Base-by-base conservation (phyloP, 1,140 invertebrate species). In the Lepidurus couesii region DNA sequence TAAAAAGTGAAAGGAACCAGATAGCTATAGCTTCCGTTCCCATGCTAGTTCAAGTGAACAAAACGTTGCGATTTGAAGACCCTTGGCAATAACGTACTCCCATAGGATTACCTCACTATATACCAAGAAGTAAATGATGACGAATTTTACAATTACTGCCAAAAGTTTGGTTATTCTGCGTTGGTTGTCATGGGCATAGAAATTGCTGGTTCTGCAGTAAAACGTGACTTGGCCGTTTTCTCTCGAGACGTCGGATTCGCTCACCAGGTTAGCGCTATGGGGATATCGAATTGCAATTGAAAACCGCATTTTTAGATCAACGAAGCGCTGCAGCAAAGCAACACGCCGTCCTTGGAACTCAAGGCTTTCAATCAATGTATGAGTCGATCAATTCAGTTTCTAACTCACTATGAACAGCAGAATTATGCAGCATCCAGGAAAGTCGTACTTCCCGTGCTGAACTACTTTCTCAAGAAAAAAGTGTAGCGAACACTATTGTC, bases 391-490 rank as follows among this genome's bases (percentile, higher is more conserved):
- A 74, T 13, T 21, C 65, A 42, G 44, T 44, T 16, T 75, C 16
- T 79, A 13, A 74, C 75, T 47, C 42, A 74, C n/a, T 79, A 74
- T 34, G 53, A 42, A 24, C 80, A 81, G 78, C 80, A 74, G 24
- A 81, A 81, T 44, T 43, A 47, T 34, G 53, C 42, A 13, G 81
- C 80, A 13, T 79, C 80, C n/a, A 16, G 81, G 42, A 81, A 81
- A 81, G 75, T 74, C 34, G 45, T 81, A 73, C 75, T 81, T 34
- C 81, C 81, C 1, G 11, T 80, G 10, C 24, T 81, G 24, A 78
- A 81, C 26, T 75, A 47, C 42, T 78, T 74, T 47, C 34, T 80
- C 34, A 75, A 44, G 24, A 75, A 75, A 75, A 44, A 43, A 13
- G n/a, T 43, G 21, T 65, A 42, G 10, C 24, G 43, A n/a, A 75